phyloP scores from a whole-genome alignment of 2,888 invertebrate species.

The Ennomos quercinarius region DNA sequence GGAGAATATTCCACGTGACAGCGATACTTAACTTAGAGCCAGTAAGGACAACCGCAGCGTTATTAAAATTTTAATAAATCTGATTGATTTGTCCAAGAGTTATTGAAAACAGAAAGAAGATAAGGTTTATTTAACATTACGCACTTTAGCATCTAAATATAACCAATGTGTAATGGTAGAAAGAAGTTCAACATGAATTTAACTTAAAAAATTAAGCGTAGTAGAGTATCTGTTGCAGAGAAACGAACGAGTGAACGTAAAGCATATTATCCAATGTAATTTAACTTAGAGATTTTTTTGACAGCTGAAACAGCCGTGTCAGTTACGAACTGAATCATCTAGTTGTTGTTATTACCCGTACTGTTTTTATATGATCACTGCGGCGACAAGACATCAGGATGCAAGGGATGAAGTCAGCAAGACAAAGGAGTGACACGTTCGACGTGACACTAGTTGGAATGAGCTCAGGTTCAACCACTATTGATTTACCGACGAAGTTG shows the following conservation, averaged over 20 bases:
- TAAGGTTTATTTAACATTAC: too few species aligned
- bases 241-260: too few species aligned
- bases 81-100: neutral
- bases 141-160: too few species aligned
- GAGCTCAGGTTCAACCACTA: constrained; percentile 7
- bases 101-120: neutral
- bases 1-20: constrained; percentile 1
- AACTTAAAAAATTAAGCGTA: too few species aligned
- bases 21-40: neutral
- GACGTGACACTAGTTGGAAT: constrained; percentile 31
- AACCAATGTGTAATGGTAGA: too few species aligned
- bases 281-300: too few species aligned
- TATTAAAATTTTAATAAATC: too few species aligned
- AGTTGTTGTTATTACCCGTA: neutral
- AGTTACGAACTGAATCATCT: neutral
- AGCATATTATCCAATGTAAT: too few species aligned
- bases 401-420: constrained; percentile 13
- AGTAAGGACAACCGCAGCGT: constrained; percentile 1
- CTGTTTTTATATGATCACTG: constrained; percentile 2
- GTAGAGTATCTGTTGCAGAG: too few species aligned
- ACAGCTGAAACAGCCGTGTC: neutral
- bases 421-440: constrained; percentile 25
- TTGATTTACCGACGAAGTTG: constrained; percentile 18
- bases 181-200: too few species aligned
- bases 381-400: constrained; percentile 26